Percentiles rank a stretch among this genome's conserved stretches.
These are phyloP conservation scores for Corythornis leucogaster DNA, from an alignment of 2,797 vertebrate species.

Conservation along the genomic window DNA sequence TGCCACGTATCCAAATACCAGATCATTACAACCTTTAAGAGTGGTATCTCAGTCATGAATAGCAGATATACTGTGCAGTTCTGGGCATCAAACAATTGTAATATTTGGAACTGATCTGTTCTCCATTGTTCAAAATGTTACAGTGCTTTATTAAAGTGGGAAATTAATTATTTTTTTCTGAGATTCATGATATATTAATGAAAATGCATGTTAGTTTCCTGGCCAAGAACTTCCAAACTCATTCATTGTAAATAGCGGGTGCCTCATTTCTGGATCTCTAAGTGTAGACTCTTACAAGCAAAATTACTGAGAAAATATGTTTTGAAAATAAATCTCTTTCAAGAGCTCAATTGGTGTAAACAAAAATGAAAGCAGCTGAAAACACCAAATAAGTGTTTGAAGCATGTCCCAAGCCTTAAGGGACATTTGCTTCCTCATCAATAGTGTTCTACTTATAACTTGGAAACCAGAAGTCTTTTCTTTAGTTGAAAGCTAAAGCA, in stretches of 20 bases:
- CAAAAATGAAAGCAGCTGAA: background rate
- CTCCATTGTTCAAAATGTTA: background rate
- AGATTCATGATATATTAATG: background rate
- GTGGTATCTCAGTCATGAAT: background rate
- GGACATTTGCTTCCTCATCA: background rate
- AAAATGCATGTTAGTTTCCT: background rate
- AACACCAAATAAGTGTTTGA: background rate
- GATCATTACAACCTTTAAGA: background rate
- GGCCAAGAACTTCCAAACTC: background rate
- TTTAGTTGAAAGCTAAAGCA: background rate
- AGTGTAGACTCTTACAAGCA: background rate
- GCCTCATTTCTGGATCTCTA: background rate
- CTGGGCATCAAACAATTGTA: background rate
- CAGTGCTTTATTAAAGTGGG: background rate
- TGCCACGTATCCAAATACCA: no score
- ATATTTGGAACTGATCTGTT: background rate
- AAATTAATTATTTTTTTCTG: background rate
- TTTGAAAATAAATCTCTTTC: background rate
- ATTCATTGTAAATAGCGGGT: background rate
- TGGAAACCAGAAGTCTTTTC: background rate
- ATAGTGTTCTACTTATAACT: background rate
- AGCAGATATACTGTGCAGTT: background rate
- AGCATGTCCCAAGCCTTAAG: background rate
- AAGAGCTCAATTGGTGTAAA: background rate
- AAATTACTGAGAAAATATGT: background rate